phyloP scores from a whole-genome alignment of 2,797 vertebrate genomes.

The Balearica regulorum region DNA sequence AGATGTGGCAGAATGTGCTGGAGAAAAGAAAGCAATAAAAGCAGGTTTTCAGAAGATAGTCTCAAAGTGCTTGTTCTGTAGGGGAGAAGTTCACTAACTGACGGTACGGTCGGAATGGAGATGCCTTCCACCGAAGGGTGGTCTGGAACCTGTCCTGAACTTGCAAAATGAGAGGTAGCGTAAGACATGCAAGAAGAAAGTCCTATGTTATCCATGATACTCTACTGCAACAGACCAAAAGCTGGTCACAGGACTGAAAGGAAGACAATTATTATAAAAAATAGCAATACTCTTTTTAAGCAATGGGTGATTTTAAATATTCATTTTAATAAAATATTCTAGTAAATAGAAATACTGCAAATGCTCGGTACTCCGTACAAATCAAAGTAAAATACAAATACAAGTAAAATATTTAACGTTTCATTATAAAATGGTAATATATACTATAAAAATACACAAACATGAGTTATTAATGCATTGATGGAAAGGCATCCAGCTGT shows the following conservation, averaged over 20 bases:
- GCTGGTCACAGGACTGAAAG: not conserved
- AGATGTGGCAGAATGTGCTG: not conserved
- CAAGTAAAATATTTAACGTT: conserved; percentile 64
- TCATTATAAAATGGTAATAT: conserved; percentile 54
- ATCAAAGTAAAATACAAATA: conserved; percentile 43
- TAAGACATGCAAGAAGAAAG: not conserved
- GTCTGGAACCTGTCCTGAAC: not conserved
- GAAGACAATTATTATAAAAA: not conserved
- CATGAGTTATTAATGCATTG: conserved; percentile 32
- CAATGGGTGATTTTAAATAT: conserved; percentile 40
- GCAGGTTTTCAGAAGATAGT: not conserved
- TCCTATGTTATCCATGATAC: not conserved
- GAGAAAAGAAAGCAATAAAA: not conserved
- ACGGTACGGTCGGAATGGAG: not conserved
- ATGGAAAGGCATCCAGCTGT: not conserved
- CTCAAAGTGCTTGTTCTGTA: not conserved
- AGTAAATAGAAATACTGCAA: not conserved
- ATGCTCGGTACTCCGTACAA: not conserved
- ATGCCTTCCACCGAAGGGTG: not conserved
- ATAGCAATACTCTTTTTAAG: not conserved
- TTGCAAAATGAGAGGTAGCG: not conserved
- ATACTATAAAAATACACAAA: conserved; percentile 11
- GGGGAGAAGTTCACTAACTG: not conserved
- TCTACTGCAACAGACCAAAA: not conserved
- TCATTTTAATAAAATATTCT: conserved; percentile 57